phyloP scores from a whole-genome alignment of 2,797 vertebrate species.

The Clamator glandarius region DNA sequence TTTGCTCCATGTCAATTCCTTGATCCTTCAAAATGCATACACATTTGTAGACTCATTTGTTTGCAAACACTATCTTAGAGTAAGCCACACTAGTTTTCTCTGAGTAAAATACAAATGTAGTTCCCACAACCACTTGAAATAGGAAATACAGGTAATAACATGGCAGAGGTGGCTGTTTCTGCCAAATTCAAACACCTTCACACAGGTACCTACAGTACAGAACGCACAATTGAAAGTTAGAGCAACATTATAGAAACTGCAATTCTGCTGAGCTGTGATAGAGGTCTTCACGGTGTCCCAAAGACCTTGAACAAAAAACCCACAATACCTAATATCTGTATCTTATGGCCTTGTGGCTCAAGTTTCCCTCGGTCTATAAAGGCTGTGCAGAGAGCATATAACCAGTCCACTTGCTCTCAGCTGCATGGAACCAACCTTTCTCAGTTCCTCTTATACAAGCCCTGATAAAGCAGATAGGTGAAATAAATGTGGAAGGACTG shows the following conservation, averaged over 20 bases:
- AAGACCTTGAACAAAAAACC: neutral
- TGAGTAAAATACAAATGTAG: neutral
- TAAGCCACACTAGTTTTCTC: neutral
- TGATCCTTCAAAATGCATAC: neutral
- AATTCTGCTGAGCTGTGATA: neutral
- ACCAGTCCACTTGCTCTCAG: neutral
- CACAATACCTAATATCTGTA: neutral
- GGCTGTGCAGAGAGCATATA: neutral
- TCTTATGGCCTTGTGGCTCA: neutral
- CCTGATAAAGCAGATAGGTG: neutral
- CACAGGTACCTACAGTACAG: neutral
- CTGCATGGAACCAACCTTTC: neutral
- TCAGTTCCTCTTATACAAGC: neutral
- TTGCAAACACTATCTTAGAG: neutral
- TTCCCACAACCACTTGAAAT: neutral
- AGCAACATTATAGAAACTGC: neutral
- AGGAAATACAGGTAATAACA: neutral
- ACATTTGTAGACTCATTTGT: neutral
- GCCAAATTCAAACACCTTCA: neutral
- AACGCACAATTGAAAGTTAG: fast-evolving
- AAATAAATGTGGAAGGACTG: neutral
- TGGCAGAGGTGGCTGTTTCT: neutral
- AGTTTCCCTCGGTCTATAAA: neutral
- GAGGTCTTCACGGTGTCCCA: neutral
- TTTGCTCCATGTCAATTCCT: neutral